Conservation (phyloP, 92 coral and sea anemone genomes). For the Diadumene lineata region DNA sequence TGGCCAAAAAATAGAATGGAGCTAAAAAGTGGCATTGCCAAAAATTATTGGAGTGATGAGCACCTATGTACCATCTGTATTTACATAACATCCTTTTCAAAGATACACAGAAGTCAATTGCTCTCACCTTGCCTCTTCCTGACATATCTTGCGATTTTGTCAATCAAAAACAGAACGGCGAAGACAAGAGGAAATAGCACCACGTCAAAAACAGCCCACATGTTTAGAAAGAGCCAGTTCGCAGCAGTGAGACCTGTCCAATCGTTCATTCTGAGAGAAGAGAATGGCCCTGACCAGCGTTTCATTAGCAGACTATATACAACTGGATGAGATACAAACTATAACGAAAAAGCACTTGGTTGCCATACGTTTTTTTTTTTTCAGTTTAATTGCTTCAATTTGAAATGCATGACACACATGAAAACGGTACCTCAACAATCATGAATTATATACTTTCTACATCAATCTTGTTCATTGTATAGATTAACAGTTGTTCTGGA, state of each 20-base stretch:
- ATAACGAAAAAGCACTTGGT: not conserved
- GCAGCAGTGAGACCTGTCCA: slow-evolving; percentile 2
- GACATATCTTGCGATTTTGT: not conserved
- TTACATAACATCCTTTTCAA: too few relatives aligned
- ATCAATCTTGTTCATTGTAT: too few relatives aligned
- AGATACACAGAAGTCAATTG: not conserved
- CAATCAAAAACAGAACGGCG: slow-evolving; percentile 19
- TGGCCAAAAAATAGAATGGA: too few relatives aligned
- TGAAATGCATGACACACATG: too few relatives aligned
- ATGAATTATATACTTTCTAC: too few relatives aligned
- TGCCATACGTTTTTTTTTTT: too few relatives aligned
- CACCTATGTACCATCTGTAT: too few relatives aligned
- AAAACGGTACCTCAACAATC: too few relatives aligned
- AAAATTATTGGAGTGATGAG: too few relatives aligned
- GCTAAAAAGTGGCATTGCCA: too few relatives aligned
- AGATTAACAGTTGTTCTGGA: too few relatives aligned
- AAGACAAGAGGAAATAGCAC: slow-evolving; percentile 43
- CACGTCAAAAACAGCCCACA: slow-evolving; percentile 46
- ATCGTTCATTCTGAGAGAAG: slow-evolving; percentile 5
- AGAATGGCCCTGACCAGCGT: slow-evolving; percentile 31
- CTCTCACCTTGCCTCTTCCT: not conserved
- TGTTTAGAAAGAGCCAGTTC: slow-evolving; percentile 41
- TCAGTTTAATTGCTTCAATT: too few relatives aligned
- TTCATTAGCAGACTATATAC: slow-evolving; percentile 28
- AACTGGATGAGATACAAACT: slow-evolving; percentile 49